A percentile compares a stretch with the other conserved stretches of the same genome.
These are phyloP conservation scores for Pantherophis alleghaniensis DNA, from an alignment of 2,797 vertebrate genomes.

Conservation along the genomic window DNA sequence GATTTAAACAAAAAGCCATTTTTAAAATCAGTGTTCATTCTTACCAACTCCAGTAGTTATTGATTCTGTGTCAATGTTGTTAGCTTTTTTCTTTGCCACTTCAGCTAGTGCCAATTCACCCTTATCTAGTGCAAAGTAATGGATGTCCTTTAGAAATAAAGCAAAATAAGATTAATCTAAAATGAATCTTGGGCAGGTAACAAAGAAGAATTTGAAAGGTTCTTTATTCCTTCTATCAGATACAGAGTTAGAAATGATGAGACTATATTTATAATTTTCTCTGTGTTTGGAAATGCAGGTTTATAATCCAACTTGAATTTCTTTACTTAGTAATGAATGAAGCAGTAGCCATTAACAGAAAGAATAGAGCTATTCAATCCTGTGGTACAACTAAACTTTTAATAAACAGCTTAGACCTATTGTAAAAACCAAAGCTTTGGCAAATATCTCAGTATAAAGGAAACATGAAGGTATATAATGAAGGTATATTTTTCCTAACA, in stretches of 20 bases:
- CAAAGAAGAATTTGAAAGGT: slow-evolving; percentile 73
- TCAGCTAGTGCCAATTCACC: slow-evolving; percentile 93
- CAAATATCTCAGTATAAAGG: not conserved
- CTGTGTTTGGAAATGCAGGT: slow-evolving; percentile 54
- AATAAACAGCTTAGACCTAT: slow-evolving; percentile 26
- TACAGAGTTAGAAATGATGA: slow-evolving; percentile 67
- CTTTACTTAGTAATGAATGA: slow-evolving; percentile 43
- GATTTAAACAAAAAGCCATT: slow-evolving; percentile 70
- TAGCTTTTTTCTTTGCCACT: slow-evolving; percentile 92
- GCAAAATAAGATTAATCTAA: slow-evolving; percentile 90
- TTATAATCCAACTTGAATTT: slow-evolving; percentile 54
- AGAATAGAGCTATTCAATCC: slow-evolving; percentile 44
- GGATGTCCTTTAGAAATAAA: slow-evolving; percentile 98
- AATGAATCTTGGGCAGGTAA: slow-evolving; percentile 75
- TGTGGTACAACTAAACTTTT: slow-evolving; percentile 38
- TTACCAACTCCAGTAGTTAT: slow-evolving; percentile 81
- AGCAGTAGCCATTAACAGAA: slow-evolving; percentile 49
- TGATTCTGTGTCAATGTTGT: slow-evolving; percentile 86
- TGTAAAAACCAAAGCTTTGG: slow-evolving; percentile 1
- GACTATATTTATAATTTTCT: slow-evolving; percentile 65
- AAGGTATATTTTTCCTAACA: not conserved
- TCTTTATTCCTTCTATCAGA: slow-evolving; percentile 71
- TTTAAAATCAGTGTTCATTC: slow-evolving; percentile 70
- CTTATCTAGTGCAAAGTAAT: slow-evolving; percentile 95
- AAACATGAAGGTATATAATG: not conserved